Conservation (phyloP, 1,140 invertebrate genomes). For the Drosophila subobscura region DNA sequence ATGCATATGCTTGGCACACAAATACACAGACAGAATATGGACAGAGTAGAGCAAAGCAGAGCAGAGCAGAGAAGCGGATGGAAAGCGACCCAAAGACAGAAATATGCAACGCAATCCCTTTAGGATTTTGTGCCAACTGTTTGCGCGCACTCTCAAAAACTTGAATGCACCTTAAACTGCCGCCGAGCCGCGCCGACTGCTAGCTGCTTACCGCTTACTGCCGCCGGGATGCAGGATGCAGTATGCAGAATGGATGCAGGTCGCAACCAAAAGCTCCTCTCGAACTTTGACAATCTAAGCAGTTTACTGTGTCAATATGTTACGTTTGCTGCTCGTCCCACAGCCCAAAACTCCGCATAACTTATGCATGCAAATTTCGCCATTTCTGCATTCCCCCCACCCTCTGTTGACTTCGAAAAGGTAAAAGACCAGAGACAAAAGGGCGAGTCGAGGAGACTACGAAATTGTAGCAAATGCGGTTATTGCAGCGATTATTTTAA, state of each 20-base stretch:
- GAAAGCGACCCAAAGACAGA: constrained; percentile 43
- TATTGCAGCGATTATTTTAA: constrained; percentile 81
- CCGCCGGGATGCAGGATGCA: constrained; percentile 7
- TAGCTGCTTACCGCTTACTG: not conserved
- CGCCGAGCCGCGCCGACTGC: constrained; percentile 1
- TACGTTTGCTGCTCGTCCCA: constrained; percentile 64
- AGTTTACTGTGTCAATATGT: constrained; percentile 81
- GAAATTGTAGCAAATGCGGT: constrained; percentile 74
- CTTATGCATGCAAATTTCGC: constrained; percentile 78
- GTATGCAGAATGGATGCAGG: constrained; percentile 4
- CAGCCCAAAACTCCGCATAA: constrained; percentile 59
- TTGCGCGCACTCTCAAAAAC: constrained; percentile 61
- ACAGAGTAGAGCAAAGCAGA: no score
- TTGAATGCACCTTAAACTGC: constrained; percentile 62
- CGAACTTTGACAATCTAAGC: constrained; percentile 80
- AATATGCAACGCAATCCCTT: constrained; percentile 54
- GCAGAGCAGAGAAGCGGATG: constrained; percentile 15
- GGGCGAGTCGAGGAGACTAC: not conserved
- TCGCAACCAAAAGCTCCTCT: constrained; percentile 28
- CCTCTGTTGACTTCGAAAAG: constrained; percentile 59
- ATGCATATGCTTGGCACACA: constrained; percentile 46
- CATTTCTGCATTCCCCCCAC: not conserved
- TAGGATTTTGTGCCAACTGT: constrained; percentile 47
- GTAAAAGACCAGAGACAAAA: constrained; percentile 60
- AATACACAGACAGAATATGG: constrained; percentile 1